These are phyloP conservation scores for Fregata magnificens DNA, from an alignment of 2,113 vertebrate species.

Conservation along the genomic window DNA sequence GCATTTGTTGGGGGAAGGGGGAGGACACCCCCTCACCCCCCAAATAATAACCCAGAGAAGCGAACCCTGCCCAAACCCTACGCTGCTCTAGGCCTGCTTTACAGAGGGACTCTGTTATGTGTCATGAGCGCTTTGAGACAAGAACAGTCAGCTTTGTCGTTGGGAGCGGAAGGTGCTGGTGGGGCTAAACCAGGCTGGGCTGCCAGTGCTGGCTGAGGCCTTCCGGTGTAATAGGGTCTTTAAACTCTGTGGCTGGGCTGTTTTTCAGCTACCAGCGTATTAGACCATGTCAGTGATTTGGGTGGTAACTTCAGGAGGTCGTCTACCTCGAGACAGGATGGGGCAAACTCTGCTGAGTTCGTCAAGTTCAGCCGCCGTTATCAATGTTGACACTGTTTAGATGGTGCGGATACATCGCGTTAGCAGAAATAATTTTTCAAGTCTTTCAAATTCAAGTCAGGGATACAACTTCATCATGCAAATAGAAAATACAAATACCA, in stretches of 20 bases:
- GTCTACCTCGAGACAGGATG: not conserved
- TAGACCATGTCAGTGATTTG: not conserved
- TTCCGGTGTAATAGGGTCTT: not conserved
- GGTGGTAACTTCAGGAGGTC: not conserved
- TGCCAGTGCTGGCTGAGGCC: not conserved
- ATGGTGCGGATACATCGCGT: not conserved
- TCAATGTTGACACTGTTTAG: not conserved
- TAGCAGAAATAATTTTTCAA: not conserved
- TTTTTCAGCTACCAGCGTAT: not conserved
- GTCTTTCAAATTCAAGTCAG: not conserved
- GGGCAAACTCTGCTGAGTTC: not conserved
- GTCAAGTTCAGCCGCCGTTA: not conserved
- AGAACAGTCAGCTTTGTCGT: not conserved
- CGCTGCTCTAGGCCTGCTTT: not conserved
- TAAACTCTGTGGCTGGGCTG: not conserved
- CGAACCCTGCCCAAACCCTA: not conserved
- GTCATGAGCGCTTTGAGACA: not conserved
- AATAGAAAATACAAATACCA: not conserved
- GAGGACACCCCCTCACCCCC: not conserved
- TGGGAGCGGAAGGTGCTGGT: not conserved
- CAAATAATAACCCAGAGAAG: not conserved
- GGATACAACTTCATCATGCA: not conserved
- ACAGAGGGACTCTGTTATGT: not conserved
- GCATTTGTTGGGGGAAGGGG: not conserved
- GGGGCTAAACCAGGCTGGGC: not conserved